phyloP scores from a whole-genome alignment of 2,797 vertebrate species.

The Anguilla megastoma region DNA sequence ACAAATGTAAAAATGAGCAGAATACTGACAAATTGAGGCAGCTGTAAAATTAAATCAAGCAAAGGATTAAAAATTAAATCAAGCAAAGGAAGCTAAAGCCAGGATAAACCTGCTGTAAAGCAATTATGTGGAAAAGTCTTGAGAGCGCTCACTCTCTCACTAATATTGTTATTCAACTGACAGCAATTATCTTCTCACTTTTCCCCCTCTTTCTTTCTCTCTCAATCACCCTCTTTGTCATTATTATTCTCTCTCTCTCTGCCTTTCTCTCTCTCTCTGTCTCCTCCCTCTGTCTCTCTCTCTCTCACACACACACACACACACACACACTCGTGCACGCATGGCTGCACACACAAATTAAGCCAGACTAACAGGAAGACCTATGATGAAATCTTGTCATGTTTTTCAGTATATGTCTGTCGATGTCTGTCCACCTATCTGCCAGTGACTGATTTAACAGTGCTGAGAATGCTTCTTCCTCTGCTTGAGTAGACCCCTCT shows the following conservation, averaged over 20 bases:
- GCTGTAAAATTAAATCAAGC: neutral
- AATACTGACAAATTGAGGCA: neutral
- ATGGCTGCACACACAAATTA: neutral
- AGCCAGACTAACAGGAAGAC: neutral
- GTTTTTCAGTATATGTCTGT: too few relatives aligned
- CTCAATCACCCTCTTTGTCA: neutral
- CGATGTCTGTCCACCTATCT: neutral
- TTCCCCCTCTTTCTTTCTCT: neutral
- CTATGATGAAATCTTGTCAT: neutral
- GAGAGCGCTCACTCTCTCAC: neutral
- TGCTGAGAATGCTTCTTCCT: too few relatives aligned
- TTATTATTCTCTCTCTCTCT: neutral
- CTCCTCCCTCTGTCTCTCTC: too few relatives aligned
- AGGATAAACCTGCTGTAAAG: neutral
- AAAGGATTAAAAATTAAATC: neutral
- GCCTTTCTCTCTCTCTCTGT: neutral
- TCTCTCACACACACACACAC: too few relatives aligned
- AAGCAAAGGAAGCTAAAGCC: neutral
- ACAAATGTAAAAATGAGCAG: neutral
- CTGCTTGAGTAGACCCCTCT: too few relatives aligned
- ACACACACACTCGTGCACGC: neutral
- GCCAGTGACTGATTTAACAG: neutral
- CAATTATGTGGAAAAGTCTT: neutral
- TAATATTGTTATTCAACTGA: too few relatives aligned
- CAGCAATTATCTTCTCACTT: neutral